These are phyloP conservation scores for Colius striatus DNA, from an alignment of 2,113 vertebrate genomes.

Conservation along the genomic window DNA sequence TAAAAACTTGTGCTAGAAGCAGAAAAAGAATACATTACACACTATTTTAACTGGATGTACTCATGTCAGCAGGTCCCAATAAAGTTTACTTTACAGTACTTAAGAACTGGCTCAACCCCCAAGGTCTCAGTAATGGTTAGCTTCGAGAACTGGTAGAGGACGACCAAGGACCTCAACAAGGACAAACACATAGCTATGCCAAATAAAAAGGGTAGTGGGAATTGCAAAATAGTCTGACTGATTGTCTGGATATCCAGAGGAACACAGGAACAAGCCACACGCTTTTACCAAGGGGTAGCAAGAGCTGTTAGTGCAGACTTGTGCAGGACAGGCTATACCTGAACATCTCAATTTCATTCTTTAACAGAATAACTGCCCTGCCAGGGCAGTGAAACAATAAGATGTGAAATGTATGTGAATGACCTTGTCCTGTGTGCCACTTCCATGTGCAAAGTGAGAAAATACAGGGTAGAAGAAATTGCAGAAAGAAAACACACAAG, in stretches of 20 bases:
- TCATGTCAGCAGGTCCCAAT: background rate
- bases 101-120: background rate
- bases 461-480: background rate
- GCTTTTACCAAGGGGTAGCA: background rate
- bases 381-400: background rate
- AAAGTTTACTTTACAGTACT: background rate
- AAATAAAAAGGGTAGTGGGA: background rate
- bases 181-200: background rate
- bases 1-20: background rate
- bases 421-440: background rate
- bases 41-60: background rate
- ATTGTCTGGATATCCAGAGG: background rate
- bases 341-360: background rate
- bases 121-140: background rate
- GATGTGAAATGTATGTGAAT: background rate
- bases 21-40: background rate
- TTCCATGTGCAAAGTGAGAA: background rate
- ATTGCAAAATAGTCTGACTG: background rate
- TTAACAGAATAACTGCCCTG: background rate
- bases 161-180: background rate
- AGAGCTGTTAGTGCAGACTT: background rate
- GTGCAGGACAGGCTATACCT: background rate
- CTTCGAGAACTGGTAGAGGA: background rate
- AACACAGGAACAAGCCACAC: background rate
- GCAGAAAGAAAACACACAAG: background rate